These are phyloP conservation scores for Pseudorectes ferrugineus DNA, from an alignment of 2,113 vertebrate genomes.

Conservation along the genomic window DNA sequence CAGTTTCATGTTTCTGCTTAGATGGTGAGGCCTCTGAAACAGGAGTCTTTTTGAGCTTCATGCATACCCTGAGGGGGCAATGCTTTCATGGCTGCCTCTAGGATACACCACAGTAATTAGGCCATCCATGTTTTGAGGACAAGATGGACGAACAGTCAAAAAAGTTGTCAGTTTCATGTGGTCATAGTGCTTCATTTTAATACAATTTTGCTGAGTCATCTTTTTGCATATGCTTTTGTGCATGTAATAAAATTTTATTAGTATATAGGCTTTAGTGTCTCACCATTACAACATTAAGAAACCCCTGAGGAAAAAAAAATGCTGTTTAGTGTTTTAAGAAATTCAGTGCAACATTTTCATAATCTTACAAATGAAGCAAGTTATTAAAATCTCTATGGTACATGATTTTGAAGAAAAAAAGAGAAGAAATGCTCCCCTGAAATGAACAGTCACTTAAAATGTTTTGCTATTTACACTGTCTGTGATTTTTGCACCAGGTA, in stretches of 20 bases:
- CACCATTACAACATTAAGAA: background rate
- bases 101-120: background rate
- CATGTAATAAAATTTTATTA: background rate
- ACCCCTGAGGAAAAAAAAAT: background rate
- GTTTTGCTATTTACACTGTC: background rate
- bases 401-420: background rate
- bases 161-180: background rate
- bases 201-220: background rate
- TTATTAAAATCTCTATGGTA: background rate
- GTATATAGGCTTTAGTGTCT: background rate
- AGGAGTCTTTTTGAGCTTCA: background rate
- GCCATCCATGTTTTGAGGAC: background rate
- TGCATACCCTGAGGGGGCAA: background rate
- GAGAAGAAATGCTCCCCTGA: fast-evolving
- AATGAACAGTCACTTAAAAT: background rate
- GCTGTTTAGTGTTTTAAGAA: background rate
- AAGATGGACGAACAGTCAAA: background rate
- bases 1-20: background rate
- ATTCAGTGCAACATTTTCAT: background rate
- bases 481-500: background rate
- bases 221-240: background rate
- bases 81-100: background rate
- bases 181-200: background rate
- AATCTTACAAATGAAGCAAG: background rate
- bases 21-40: background rate